These are phyloP conservation scores for Hypsopygia costalis DNA, from an alignment of 2,888 invertebrate species.

Conservation along the genomic window DNA sequence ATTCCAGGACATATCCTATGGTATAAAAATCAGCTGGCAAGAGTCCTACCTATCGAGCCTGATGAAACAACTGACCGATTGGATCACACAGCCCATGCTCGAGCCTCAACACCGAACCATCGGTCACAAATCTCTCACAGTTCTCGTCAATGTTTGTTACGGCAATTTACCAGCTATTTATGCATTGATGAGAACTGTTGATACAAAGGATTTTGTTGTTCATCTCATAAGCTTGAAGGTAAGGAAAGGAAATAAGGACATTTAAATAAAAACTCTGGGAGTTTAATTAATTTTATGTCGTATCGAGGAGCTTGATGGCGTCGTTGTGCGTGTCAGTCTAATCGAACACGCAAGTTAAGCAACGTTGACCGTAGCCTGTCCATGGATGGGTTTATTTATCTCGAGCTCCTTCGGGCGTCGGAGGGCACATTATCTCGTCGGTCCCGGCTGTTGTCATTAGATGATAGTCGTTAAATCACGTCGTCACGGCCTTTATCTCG, in stretches of 20 bases:
- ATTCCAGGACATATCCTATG: constrained; percentile 87
- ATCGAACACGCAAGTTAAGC: too few species aligned
- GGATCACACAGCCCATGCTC: constrained; percentile 76
- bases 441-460: too few species aligned
- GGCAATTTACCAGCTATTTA: constrained; percentile 88
- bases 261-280: too few species aligned
- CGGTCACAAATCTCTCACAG: constrained; percentile 81
- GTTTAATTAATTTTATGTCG: too few species aligned
- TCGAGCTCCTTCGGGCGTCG: too few species aligned
- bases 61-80: constrained; percentile 84
- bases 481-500: too few species aligned
- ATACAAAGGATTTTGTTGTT: constrained; percentile 84
- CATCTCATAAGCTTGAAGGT: constrained; percentile 82
- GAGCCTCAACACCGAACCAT: constrained; percentile 63
- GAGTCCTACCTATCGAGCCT: constrained; percentile 86
- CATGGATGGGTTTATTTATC: too few species aligned
- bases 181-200: constrained; percentile 85
- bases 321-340: too few species aligned
- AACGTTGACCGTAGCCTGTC: too few species aligned
- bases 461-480: too few species aligned
- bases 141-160: constrained; percentile 89
- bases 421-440: too few species aligned
- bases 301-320: too few species aligned
- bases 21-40: constrained; percentile 89
- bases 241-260: constrained; percentile 16